Percentiles rank a stretch among this genome's conserved stretches.
These are phyloP conservation scores for Ameiurus melas DNA, from an alignment of 2,113 vertebrate genomes.

Conservation along the genomic window DNA sequence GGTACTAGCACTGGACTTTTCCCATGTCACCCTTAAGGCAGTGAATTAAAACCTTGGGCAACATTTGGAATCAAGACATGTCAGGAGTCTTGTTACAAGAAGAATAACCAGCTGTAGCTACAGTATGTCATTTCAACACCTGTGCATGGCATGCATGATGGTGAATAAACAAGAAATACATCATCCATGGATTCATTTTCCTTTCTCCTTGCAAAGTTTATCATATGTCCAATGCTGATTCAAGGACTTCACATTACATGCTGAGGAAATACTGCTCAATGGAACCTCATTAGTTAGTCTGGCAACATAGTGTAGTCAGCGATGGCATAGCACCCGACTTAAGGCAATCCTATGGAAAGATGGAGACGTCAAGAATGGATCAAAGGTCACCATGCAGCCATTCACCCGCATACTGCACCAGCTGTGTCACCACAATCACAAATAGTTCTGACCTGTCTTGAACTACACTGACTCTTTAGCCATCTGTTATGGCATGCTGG, in stretches of 20 bases:
- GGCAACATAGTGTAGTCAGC: not conserved
- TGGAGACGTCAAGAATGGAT: conserved; percentile 17
- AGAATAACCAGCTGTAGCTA: conserved; percentile 19
- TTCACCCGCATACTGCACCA: conserved; percentile 65
- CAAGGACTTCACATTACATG: not conserved
- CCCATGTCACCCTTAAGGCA: conserved; percentile 20
- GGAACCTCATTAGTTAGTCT: not conserved
- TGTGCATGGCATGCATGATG: not conserved
- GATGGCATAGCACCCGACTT: not conserved
- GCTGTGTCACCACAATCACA: conserved; percentile 68
- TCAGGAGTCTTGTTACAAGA: conserved; percentile 33
- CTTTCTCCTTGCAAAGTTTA: not conserved
- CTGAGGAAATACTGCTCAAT: not conserved
- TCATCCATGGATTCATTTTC: not conserved
- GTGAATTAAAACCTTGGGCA: conserved; percentile 28
- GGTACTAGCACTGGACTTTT: conserved; percentile 43
- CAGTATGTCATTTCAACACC: not conserved
- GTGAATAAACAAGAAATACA: not conserved
- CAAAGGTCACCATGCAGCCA: conserved; percentile 58
- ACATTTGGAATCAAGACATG: conserved; percentile 24
- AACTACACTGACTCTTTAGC: conserved; percentile 63
- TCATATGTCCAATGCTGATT: not conserved
- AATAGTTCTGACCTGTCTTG: conserved; percentile 64
- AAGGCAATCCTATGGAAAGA: not conserved
- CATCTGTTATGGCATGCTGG: conserved; percentile 66